Evolutionary conservation across 2,113 vertebrate species (phyloP), one percentile per base, ranked within the genome.

Genomic region (Nothoprocta perdicaria): DNA sequence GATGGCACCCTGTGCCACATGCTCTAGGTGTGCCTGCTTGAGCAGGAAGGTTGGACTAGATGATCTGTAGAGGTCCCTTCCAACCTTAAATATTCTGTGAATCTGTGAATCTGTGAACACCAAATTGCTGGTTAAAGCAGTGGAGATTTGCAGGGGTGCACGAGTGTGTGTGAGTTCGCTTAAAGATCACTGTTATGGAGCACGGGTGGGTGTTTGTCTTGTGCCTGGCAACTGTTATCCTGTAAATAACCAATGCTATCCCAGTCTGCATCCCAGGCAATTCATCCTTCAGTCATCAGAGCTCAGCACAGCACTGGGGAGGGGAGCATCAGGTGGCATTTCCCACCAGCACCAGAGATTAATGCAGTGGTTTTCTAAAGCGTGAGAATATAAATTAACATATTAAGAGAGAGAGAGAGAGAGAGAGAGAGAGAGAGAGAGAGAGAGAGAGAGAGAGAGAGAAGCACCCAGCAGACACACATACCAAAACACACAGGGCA

Each of bases 241-340:
- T 2, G 3, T 62, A 60, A 66, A 43, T 19, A 66, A 84, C 10
- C 46, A 75, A 16, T 0, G 0, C 11, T 58, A 43, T 27, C 84
- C 3, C 21, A n/a, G 13, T 50, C 41, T 50, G 12, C 21, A 72
- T 16, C 40, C 60, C 58, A 78, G 62, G 69, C 15, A 55, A 65
- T 3, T 81, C 0, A 57, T 43, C 67, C 91, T 79, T 24, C 84
- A 52, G 85, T 35, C 24, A 65, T 79, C 35, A 85, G 53, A 87
- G 52, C 9, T 0, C 3, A 10, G 43, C 33, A 58, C 0, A 1
- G n/a, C 3, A 61, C 2, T 2, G 12, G 15, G 31, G 9, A 76
- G 14, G 82, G 5, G 1, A 76, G 9, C 84, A 75, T 21, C 58
- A n/a, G 50, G 12, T 9, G 21, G 29, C 53, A 50, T 12, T 89